phyloP scores from a whole-genome alignment of 2,113 vertebrate species.

The Tetrao urogallus region DNA sequence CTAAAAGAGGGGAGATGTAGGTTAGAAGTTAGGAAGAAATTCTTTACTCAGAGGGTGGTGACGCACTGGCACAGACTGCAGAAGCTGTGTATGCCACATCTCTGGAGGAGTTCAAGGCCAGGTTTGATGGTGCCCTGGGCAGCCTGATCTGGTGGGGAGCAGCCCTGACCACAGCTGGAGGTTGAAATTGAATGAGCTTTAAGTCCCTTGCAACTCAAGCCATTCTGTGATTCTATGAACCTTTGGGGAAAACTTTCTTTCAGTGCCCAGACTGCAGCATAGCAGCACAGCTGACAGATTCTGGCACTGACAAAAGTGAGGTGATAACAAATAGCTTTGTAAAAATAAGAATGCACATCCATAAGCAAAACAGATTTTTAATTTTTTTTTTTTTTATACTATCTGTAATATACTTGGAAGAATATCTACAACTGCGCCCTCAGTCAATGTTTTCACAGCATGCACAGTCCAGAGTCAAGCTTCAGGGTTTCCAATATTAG shows the following conservation, averaged over 20 bases:
- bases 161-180: no score
- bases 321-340: background rate
- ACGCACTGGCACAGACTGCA: no score
- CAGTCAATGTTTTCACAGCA: background rate
- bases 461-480: background rate
- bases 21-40: no score
- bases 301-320: background rate
- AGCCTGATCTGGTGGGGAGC: no score
- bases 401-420: background rate
- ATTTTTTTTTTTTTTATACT: background rate
- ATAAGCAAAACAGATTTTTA: background rate
- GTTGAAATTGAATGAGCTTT: no score
- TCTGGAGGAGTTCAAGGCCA: no score
- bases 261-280: background rate
- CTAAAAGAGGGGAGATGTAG: no score
- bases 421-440: background rate
- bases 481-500: background rate
- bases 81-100: no score
- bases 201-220: no score
- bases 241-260: background rate
- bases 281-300: background rate
- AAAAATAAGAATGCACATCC: background rate
- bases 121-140: no score
- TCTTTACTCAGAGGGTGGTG: no score
- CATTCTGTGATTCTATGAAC: background rate